Evolutionary conservation across 2,797 vertebrate species (phyloP).

Genomic region (Oophaga sylvatica): DNA sequence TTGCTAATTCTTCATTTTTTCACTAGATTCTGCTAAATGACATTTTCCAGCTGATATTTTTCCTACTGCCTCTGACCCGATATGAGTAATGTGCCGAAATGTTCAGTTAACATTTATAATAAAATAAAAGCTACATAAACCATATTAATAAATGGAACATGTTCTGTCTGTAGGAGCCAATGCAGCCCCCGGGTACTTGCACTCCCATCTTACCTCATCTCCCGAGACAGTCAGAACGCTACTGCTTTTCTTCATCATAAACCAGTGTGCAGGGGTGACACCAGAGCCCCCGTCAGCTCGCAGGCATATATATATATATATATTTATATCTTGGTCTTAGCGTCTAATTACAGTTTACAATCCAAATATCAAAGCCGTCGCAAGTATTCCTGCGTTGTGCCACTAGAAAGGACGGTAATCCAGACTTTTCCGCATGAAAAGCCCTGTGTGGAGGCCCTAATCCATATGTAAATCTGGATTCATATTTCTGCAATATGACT

Average conservation of each 20-base stretch:
- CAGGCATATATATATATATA: slow-evolving; percentile 20
- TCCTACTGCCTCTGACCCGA: background rate
- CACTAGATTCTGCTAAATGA: background rate
- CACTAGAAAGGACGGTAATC: background rate
- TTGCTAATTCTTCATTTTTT: background rate
- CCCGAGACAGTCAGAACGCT: slow-evolving; percentile 54
- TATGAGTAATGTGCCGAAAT: background rate
- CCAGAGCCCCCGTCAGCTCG: slow-evolving; percentile 19
- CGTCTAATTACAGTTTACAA: background rate
- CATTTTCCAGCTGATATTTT: background rate
- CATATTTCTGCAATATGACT: slow-evolving; percentile 28
- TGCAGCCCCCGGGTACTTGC: background rate
- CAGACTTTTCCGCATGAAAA: background rate
- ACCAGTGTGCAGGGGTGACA: background rate
- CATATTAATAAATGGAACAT: background rate
- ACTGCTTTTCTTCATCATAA: slow-evolving; percentile 56
- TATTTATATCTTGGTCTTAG: background rate
- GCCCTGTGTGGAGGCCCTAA: background rate
- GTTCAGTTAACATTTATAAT: background rate
- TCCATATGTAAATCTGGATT: slow-evolving; percentile 16
- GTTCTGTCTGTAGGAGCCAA: background rate
- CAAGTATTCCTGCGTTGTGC: background rate
- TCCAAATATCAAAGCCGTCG: background rate
- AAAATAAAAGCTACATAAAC: slow-evolving; percentile 5
- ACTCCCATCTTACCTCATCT: slow-evolving; percentile 48